phyloP scores from a whole-genome alignment of 2,888 invertebrate genomes.

The Agriopis marginaria region DNA sequence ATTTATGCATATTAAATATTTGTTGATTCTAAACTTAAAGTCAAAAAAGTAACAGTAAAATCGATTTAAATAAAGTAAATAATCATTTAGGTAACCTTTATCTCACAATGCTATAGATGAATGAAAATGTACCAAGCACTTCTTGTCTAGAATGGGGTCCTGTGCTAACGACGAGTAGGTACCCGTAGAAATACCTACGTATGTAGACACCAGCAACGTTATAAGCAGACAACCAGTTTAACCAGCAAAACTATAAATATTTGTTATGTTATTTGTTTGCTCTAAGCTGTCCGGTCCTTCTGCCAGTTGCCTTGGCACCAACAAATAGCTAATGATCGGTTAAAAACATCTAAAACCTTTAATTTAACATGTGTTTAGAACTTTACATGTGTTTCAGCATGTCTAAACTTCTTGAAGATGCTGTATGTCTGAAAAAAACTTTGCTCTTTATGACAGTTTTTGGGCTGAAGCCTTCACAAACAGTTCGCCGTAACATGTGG shows the following conservation, averaged over 20 bases:
- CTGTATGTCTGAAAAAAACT: slow-evolving; percentile 6
- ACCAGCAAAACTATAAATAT: too few species aligned
- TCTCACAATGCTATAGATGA: background rate
- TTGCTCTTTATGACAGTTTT: slow-evolving; percentile 13
- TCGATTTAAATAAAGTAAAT: background rate
- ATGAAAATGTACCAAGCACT: too few species aligned
- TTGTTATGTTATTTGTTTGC: too few species aligned
- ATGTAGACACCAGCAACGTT: too few species aligned
- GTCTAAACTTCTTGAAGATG: slow-evolving; percentile 14
- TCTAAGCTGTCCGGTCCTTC: too few species aligned
- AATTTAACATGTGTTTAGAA: background rate
- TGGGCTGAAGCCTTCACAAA: background rate
- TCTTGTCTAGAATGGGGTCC: slow-evolving; percentile 8
- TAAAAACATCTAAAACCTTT: background rate
- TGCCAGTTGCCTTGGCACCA: too few species aligned
- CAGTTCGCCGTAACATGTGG: background rate
- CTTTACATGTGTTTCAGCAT: slow-evolving; percentile 22
- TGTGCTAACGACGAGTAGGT: background rate
- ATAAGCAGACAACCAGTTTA: too few species aligned
- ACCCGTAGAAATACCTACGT: too few species aligned
- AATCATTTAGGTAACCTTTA: background rate
- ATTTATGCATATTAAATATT: too few species aligned
- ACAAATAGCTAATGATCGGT: too few species aligned
- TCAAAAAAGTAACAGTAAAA: background rate
- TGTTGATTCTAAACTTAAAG: background rate